Percentiles rank a stretch among this genome's conserved stretches.
Evolutionary conservation across 2,113 vertebrate genomes (phyloP).

Genomic region (Mormyrus iriodes): DNA sequence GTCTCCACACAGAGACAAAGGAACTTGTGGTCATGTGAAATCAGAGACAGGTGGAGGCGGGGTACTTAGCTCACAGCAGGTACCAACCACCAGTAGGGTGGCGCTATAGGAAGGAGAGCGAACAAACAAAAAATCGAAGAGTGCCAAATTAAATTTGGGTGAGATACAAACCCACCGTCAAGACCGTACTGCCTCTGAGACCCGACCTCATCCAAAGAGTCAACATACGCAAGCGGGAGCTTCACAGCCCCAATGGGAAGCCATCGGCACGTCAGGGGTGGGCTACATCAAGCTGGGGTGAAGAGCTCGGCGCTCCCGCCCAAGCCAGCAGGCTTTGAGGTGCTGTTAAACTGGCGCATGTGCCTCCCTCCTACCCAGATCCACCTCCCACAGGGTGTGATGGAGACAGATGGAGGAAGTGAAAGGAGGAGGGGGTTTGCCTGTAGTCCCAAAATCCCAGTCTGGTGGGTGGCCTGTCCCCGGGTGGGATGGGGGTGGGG

Average conservation of each 20-base stretch:
- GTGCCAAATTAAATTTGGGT: not conserved
- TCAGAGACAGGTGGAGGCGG: conserved; percentile 4
- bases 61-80: not conserved
- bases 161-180: not conserved
- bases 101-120: not conserved
- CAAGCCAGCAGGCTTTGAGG: not conserved
- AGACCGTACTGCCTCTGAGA: not conserved
- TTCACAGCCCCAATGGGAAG: not conserved
- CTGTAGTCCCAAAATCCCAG: not conserved
- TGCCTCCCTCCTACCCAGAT: conserved; percentile 17
- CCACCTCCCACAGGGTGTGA: not conserved
- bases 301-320: not conserved
- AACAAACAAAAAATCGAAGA: not conserved
- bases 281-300: not conserved
- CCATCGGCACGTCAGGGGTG: not conserved
- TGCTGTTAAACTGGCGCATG: conserved; percentile 31
- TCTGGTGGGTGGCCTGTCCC: conserved; percentile 10
- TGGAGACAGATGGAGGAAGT: not conserved
- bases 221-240: not conserved
- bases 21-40: not conserved
- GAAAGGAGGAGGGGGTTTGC: not conserved
- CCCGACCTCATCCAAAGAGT: not conserved
- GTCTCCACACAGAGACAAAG: not conserved
- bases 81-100: not conserved
- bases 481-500: not conserved